phyloP scores from a whole-genome alignment of 2,113 vertebrate species.

The Mesocricetus auratus region DNA sequence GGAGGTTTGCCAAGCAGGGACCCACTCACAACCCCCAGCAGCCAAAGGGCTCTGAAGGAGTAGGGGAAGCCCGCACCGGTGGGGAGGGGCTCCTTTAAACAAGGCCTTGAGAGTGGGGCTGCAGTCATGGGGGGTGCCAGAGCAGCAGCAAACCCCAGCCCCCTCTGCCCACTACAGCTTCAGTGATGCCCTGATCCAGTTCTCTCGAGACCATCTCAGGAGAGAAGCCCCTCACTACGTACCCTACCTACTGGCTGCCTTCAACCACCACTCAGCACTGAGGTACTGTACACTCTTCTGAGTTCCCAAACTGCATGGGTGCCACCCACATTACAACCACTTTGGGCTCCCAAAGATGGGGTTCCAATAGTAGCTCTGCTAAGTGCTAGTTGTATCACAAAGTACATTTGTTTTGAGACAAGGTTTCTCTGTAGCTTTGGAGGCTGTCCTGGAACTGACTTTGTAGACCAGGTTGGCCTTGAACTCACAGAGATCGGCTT shows the following conservation, averaged over 20 bases:
- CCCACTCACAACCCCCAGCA: not conserved
- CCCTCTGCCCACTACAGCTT: slow-evolving; percentile 87
- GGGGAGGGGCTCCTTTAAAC: not conserved
- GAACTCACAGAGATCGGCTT: too few species aligned
- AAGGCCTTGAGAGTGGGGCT: slow-evolving; percentile 43
- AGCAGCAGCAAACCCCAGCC: not conserved
- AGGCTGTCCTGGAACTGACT: too few species aligned
- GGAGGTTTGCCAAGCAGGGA: slow-evolving; percentile 88
- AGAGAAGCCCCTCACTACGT: slow-evolving; percentile 90
- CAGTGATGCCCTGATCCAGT: slow-evolving; percentile 91
- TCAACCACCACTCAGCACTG: slow-evolving; percentile 95
- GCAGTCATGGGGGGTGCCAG: not conserved
- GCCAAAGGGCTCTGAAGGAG: not conserved
- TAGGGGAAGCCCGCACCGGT: not conserved
- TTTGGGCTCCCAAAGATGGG: not conserved
- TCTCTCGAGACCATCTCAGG: slow-evolving; percentile 90
- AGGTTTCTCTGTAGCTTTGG: too few species aligned
- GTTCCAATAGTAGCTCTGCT: slow-evolving; percentile 14
- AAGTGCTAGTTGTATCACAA: not conserved
- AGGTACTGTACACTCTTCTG: slow-evolving; percentile 88
- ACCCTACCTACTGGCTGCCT: slow-evolving; percentile 93
- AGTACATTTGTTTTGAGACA: not conserved
- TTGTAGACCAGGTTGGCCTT: too few species aligned
- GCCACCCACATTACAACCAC: not conserved
- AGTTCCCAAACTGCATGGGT: not conserved